Evolutionary conservation across 2,113 vertebrate species (phyloP).

Genomic region (Laticauda colubrina): DNA sequence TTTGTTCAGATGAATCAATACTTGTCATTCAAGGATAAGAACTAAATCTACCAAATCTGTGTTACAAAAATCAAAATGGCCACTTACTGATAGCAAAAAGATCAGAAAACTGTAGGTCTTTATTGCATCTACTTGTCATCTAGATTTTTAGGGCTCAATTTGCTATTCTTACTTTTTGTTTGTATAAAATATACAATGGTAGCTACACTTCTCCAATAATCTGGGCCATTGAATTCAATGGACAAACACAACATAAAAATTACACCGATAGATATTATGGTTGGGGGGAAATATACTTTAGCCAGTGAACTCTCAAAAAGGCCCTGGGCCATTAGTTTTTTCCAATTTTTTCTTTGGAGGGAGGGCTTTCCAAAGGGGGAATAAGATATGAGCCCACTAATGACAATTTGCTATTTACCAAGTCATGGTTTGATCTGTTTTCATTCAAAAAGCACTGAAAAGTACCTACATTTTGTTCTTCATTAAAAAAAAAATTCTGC

Average conservation of each 20-base stretch:
- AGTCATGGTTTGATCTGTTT: not conserved
- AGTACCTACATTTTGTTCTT: not conserved
- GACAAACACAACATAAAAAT: not conserved
- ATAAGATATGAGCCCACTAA: not conserved
- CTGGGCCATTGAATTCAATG: not conserved
- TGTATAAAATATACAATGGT: not conserved
- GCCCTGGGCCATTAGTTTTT: not conserved
- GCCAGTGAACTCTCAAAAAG: not conserved
- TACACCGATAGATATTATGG: not conserved
- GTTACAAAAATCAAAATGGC: not conserved
- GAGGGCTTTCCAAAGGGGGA: not conserved
- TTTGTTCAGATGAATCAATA: not conserved
- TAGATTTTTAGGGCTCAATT: not conserved
- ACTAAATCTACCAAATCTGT: not conserved
- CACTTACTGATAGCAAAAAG: not conserved
- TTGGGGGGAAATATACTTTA: not conserved
- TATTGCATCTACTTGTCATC: not conserved
- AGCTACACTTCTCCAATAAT: not conserved
- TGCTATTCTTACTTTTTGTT: not conserved
- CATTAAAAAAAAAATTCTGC: not conserved
- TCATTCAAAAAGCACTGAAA: not conserved
- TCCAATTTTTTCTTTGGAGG: not conserved
- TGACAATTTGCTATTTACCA: not conserved
- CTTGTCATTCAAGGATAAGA: not conserved
- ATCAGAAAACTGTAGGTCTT: not conserved